Evolutionary conservation across 1,140 invertebrate genomes (phyloP).

Genomic region (Aradophagus sp.): DNA sequence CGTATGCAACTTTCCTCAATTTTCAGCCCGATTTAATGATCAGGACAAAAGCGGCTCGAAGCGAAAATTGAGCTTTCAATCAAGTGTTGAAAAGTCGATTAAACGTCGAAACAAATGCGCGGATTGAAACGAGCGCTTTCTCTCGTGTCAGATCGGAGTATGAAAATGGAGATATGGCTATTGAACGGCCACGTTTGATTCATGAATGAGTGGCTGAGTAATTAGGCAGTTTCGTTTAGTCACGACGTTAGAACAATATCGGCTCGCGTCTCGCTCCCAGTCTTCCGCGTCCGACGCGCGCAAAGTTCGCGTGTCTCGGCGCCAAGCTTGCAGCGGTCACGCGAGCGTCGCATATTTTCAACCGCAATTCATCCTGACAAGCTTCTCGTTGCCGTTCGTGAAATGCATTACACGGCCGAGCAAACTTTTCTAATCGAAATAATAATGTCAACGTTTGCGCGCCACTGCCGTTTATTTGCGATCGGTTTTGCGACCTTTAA

Average conservation of each 20-base stretch:
- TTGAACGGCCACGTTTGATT: constrained; percentile 27
- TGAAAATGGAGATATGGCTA: constrained; percentile 31
- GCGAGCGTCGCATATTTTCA: constrained; percentile 49
- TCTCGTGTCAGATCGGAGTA: constrained; percentile 19
- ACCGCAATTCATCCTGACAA: constrained; percentile 49
- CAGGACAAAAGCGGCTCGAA: too few species aligned
- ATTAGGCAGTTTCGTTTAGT: constrained; percentile 58
- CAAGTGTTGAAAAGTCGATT: too few species aligned
- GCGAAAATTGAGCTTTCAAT: too few species aligned
- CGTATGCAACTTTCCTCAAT: too few species aligned
- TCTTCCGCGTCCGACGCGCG: constrained; percentile 47
- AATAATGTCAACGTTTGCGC: constrained; percentile 39
- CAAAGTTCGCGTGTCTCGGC: constrained; percentile 54
- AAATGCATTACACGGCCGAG: constrained; percentile 34
- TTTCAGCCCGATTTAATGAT: too few species aligned
- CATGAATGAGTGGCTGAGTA: constrained; percentile 52
- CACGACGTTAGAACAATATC: constrained; percentile 48
- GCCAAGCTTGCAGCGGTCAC: constrained; percentile 44
- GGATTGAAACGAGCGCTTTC: too few species aligned
- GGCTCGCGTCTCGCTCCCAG: constrained; percentile 41
- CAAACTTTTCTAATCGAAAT: constrained; percentile 55
- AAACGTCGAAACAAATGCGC: constrained; percentile 10
- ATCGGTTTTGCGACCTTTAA: constrained; percentile 30
- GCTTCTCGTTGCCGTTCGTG: constrained; percentile 38
- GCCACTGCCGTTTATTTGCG: constrained; percentile 3